These are phyloP conservation scores for Cantharis nigra DNA, from an alignment of 2,888 invertebrate species.

Conservation along the genomic window DNA sequence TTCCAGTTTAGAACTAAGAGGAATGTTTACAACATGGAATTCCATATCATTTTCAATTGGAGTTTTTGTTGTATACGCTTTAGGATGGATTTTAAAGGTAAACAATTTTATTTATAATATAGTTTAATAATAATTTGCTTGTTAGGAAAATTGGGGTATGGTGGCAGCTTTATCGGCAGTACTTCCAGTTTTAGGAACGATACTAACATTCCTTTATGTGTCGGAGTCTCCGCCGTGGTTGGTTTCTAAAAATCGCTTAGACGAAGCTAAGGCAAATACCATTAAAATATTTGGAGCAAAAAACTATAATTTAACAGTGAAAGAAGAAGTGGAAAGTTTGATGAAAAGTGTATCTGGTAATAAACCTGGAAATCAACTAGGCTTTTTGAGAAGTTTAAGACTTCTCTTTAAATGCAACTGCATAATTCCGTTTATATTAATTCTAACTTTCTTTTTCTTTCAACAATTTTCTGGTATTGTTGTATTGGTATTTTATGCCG, in stretches of 20 bases:
- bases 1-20: slow-evolving; percentile 54
- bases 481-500: slow-evolving; percentile 62
- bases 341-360: slow-evolving; percentile 37
- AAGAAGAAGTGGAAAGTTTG: slow-evolving; percentile 45
- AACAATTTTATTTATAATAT: slow-evolving; percentile 14
- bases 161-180: slow-evolving; percentile 54
- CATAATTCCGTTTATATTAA: slow-evolving; percentile 57
- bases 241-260: slow-evolving; percentile 55
- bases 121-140: slow-evolving; percentile 5
- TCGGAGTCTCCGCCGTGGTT: slow-evolving; percentile 65
- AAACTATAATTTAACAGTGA: slow-evolving; percentile 38
- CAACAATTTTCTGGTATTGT: slow-evolving; percentile 64
- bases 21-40: slow-evolving; percentile 62
- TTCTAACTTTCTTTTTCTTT: slow-evolving; percentile 60
- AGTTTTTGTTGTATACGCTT: slow-evolving; percentile 59
- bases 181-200: slow-evolving; percentile 54
- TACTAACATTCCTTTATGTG: slow-evolving; percentile 52
- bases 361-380: slow-evolving; percentile 6
- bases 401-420: slow-evolving; percentile 52
- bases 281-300: slow-evolving; percentile 54
- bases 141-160: slow-evolving; percentile 56
- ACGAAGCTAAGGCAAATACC: slow-evolving; percentile 56
- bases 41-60: slow-evolving; percentile 60
- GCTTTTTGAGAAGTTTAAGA: slow-evolving; percentile 40
- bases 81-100: slow-evolving; percentile 59